Conservation (phyloP, 2,888 invertebrate genomes). For the Erebia aethiops region DNA sequence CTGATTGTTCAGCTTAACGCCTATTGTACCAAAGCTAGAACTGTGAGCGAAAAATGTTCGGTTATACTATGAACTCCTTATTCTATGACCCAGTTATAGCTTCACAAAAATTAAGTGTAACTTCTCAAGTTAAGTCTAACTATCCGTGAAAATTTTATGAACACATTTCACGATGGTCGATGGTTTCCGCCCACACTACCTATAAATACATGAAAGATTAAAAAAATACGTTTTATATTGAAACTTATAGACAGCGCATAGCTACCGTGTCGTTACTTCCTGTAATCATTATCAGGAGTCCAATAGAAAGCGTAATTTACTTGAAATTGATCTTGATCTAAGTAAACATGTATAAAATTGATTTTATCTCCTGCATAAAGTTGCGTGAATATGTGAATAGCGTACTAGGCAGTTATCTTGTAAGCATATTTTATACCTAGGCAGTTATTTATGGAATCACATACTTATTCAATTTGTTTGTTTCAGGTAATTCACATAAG, state of each 20-base stretch:
- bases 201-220: too few species aligned
- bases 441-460: background rate
- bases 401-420: background rate
- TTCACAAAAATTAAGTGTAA: too few species aligned
- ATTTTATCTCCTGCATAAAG: slow-evolving; percentile 45
- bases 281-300: slow-evolving; percentile 43
- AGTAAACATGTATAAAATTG: slow-evolving; percentile 39
- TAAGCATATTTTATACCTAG: background rate
- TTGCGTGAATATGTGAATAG: slow-evolving; percentile 51
- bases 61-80: too few species aligned
- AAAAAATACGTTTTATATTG: too few species aligned
- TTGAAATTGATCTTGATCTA: slow-evolving; percentile 47
- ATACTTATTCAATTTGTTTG: background rate
- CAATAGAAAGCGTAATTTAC: slow-evolving; percentile 51
- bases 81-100: too few species aligned
- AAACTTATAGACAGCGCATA: background rate
- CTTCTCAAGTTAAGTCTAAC: too few species aligned
- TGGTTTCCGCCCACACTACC: too few species aligned
- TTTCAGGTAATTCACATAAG: background rate
- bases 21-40: background rate
- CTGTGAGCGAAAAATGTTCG: too few species aligned
- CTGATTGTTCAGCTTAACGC: background rate
- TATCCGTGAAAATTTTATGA: too few species aligned
- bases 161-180: too few species aligned
- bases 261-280: slow-evolving; percentile 38